Evolutionary conservation across 2,888 invertebrate genomes (phyloP), one percentile per base, ranked within the genome.

Genomic region (Ashinkailepas kermadecensis): DNA sequence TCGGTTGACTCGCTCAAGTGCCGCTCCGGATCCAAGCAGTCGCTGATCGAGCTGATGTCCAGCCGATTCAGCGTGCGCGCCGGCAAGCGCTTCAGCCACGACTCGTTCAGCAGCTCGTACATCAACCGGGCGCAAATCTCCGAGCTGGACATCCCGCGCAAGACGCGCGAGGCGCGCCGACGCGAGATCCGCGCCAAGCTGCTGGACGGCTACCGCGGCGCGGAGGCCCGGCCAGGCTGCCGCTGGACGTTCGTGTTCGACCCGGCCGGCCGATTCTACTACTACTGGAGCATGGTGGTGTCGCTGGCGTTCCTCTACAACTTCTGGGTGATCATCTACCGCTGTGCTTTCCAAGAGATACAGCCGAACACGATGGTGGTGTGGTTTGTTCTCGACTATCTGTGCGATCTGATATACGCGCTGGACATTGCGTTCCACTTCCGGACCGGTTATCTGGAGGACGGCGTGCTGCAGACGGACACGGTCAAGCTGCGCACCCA

Each of bases 331-430:
- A 96, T 98, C 90, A 96, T 97, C 88, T 98, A 97, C 91, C 93
- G 98, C 89, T 98, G 97, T 91, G 96, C 98, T 89, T 99, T 99
- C 89, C 95, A 97, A 89, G 98, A 98, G 90, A 97, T 97, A 86
- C 95, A 85, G 82, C 56, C 81, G 15, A 85, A 87, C 62, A 89
- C 87, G 82, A 86, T 88, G 25, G 85, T 86, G 11, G 83, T 88
- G 21, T 89, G 89, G 89, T 88, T 89, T 84, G 85, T 95, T 87
- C 90, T 99, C 89, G 99, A 99, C 90, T 98, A 98, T 89, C 92
- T 96, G 87, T 95, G 97, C 85, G 99, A 99, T 89, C 93, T 97
- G 88, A 91, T 98, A 85, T 99, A 99, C 90, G 89, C 97, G 87
- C 92, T 95, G 87, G 99, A 99, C 90, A 97, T 99, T 87, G 91